Conservation (phyloP, 2,888 invertebrate genomes). For the Nyleta sp. region DNA sequence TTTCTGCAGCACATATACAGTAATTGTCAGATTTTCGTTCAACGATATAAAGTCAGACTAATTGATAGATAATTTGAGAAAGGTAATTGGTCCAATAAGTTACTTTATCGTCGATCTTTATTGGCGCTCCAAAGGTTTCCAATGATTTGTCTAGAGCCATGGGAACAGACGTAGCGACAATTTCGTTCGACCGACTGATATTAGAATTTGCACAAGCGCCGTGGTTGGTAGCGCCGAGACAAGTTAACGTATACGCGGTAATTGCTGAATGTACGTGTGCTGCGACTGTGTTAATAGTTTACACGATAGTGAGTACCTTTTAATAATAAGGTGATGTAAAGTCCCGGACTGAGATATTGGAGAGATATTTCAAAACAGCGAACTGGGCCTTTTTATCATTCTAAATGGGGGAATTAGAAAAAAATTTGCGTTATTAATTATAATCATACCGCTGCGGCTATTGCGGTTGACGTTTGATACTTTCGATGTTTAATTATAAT, state of each 20-base stretch:
- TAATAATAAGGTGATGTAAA: conserved; percentile 37
- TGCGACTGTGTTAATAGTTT: conserved; percentile 45
- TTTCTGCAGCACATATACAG: no score
- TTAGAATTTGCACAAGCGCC: conserved; percentile 33
- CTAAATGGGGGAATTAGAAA: background rate
- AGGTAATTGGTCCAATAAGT: conserved; percentile 24
- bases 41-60: background rate
- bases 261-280: conserved; percentile 28
- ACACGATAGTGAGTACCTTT: conserved; percentile 47
- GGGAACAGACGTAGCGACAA: conserved; percentile 45
- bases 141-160: conserved; percentile 37
- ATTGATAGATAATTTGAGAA: conserved; percentile 14
- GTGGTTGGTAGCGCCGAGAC: conserved; percentile 37
- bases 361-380: conserved; percentile 33
- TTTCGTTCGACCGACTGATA: conserved; percentile 26
- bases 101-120: conserved; percentile 36
- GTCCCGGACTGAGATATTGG: conserved; percentile 12
- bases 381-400: conserved; percentile 25
- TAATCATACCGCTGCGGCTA: conserved; percentile 4
- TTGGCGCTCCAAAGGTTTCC: conserved; percentile 7
- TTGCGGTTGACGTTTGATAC: conserved; percentile 20
- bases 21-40: no score
- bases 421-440: conserved; percentile 20
- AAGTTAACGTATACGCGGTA: conserved; percentile 39
- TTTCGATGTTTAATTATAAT: conserved; percentile 15